These are phyloP conservation scores for Daphoenositta chrysoptera DNA, from an alignment of 2,113 vertebrate species.

Conservation along the genomic window DNA sequence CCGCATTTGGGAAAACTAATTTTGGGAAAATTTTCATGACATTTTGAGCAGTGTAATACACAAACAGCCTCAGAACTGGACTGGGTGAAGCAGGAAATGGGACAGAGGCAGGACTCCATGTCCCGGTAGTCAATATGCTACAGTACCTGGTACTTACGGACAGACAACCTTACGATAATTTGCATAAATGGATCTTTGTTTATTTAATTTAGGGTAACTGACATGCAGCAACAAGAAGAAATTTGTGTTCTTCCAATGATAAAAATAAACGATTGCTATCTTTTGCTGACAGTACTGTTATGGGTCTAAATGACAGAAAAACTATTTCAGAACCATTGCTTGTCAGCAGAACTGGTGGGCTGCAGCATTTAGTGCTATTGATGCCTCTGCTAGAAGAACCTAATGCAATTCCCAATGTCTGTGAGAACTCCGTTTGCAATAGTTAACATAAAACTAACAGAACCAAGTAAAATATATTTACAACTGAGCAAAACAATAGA, in stretches of 20 bases:
- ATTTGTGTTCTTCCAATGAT: not conserved
- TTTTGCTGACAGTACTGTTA: not conserved
- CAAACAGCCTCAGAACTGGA: not conserved
- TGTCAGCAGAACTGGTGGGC: not conserved
- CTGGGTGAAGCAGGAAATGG: not conserved
- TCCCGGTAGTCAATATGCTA: not conserved
- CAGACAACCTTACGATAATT: not conserved
- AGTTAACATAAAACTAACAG: not conserved
- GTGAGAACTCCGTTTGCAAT: not conserved
- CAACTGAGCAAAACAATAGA: not conserved
- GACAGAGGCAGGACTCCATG: not conserved
- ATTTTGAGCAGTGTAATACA: not conserved
- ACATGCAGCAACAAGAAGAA: not conserved
- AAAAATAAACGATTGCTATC: not conserved
- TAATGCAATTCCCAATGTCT: not conserved
- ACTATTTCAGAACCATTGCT: not conserved
- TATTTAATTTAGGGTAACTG: not conserved
- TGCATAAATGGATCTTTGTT: not conserved
- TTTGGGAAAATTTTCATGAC: not conserved
- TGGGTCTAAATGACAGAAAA: not conserved
- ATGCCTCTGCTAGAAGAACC: not conserved
- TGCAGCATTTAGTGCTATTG: not conserved
- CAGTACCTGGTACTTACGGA: accelerated
- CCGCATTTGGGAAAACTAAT: not conserved
- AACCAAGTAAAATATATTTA: not conserved